Evolutionary conservation across 2,113 vertebrate species (phyloP), one percentile per base, ranked within the genome.

Genomic region (Carassius auratus): DNA sequence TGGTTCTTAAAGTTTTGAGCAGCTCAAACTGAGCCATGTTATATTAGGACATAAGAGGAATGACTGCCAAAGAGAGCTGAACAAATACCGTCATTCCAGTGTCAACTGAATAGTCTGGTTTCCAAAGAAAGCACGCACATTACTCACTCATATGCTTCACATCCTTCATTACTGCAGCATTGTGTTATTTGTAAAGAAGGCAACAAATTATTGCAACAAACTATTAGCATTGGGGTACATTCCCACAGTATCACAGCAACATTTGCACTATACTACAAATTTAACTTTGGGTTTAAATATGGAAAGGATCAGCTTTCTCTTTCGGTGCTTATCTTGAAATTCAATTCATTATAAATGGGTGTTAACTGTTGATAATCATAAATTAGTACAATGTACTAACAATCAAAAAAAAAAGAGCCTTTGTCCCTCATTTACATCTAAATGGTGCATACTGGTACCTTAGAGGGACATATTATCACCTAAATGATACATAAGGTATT

Each of bases 41-140:
- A 52, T 76, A 19, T 36, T 21, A 83, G 61, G 83, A 38, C 50
- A 59, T 15, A 78, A 59, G 15, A 36, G 21, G n/a, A 86, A 69
- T 17, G 52, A 62, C 9, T 26, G 33, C 38, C 36, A 64, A 48
- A 50, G 55, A 71, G 26, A 19, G 8, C 64, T 38, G 12, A 45
- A 33, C 26, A 57, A 66, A 87, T 73, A 68, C 59, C 9, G 8
- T 62, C 30, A 84, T 26, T 73, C 33, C 73, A 52, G 6, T 19
- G 57, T 48, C 13, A 59, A 21, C 30, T 33, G 26, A 50, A 76
- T 45, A 48, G n/a, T 76, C 6, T 61, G n/a, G 5, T 66, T 42
- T 26, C 33, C 57, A 64, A 64, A 74, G 30, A 71, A 73, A 12
- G 66, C 30, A 55, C 14, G 66, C 30, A 55, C 14, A 69, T 69